These are phyloP conservation scores for Pelvicachromis taeniatus DNA, from an alignment of 2,113 vertebrate genomes.

Conservation along the genomic window DNA sequence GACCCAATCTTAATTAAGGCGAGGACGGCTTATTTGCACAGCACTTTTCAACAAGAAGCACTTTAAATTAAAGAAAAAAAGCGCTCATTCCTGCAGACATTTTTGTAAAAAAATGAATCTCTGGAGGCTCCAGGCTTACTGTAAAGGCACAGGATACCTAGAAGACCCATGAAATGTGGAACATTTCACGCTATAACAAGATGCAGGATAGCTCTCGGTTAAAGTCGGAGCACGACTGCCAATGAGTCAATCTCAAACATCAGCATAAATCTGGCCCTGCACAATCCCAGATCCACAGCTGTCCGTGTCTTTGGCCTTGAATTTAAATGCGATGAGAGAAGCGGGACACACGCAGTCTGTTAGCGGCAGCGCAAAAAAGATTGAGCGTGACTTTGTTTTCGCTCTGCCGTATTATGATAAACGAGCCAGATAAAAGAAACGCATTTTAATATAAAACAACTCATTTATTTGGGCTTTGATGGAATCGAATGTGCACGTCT, in stretches of 20 bases:
- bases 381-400: not conserved
- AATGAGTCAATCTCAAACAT: constrained; percentile 52
- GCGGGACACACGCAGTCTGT: not conserved
- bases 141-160: constrained; percentile 37
- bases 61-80: not conserved
- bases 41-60: not conserved
- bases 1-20: not conserved
- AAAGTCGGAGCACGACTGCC: constrained; percentile 5
- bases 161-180: constrained; percentile 53
- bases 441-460: constrained; percentile 32
- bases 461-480: constrained; percentile 33
- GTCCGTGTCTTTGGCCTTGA: not conserved
- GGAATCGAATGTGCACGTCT: not conserved
- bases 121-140: constrained; percentile 1
- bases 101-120: not conserved
- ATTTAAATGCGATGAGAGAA: not conserved
- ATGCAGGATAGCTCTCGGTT: constrained; percentile 21
- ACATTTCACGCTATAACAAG: constrained; percentile 51
- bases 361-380: not conserved
- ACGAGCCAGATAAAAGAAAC: constrained; percentile 26
- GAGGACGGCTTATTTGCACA: not conserved
- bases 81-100: not conserved
- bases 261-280: constrained; percentile 25
- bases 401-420: constrained; percentile 1
- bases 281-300: constrained; percentile 29